Evolutionary conservation across 2,113 vertebrate genomes (phyloP).

Genomic region (Oryzias woworae): DNA sequence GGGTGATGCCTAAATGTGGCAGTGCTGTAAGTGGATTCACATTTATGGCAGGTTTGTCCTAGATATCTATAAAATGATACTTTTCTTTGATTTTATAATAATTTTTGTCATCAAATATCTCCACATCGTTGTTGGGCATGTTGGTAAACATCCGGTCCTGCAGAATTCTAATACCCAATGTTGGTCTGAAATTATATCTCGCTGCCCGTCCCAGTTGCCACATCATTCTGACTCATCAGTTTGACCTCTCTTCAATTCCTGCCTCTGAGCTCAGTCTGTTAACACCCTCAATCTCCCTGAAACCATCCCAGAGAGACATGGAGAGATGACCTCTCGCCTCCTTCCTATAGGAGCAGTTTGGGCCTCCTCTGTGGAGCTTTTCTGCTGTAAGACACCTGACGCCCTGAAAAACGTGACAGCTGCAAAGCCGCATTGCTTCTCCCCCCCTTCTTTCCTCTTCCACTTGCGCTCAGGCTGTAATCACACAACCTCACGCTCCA

Average conservation of each 20-base stretch:
- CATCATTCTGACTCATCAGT: constrained; percentile 59
- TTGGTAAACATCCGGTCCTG: constrained; percentile 14
- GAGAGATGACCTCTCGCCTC: constrained; percentile 50
- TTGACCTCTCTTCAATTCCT: constrained; percentile 48
- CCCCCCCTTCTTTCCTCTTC: constrained; percentile 25
- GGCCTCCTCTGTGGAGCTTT: constrained; percentile 23
- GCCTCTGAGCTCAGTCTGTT: constrained; percentile 36
- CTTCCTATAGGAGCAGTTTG: not conserved
- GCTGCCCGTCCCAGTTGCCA: constrained; percentile 44
- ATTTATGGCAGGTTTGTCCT: constrained; percentile 38
- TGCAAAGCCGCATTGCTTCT: constrained; percentile 36
- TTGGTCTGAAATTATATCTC: constrained; percentile 43
- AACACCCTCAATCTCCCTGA: constrained; percentile 43
- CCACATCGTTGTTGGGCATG: constrained; percentile 1
- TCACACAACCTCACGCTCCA: constrained; percentile 73
- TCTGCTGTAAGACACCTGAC: constrained; percentile 58
- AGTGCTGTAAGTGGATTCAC: constrained; percentile 17
- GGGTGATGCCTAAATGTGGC: constrained; percentile 57
- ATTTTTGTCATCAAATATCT: too few species aligned
- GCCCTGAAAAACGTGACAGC: constrained; percentile 67
- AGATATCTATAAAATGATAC: constrained; percentile 7
- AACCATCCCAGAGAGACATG: constrained; percentile 38
- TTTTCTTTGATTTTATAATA: constrained; percentile 14
- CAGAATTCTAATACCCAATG: constrained; percentile 1
- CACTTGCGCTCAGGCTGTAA: constrained; percentile 62